Evolutionary conservation across 1,140 invertebrate genomes (phyloP).

Genomic region (Contarinia nasturtii): DNA sequence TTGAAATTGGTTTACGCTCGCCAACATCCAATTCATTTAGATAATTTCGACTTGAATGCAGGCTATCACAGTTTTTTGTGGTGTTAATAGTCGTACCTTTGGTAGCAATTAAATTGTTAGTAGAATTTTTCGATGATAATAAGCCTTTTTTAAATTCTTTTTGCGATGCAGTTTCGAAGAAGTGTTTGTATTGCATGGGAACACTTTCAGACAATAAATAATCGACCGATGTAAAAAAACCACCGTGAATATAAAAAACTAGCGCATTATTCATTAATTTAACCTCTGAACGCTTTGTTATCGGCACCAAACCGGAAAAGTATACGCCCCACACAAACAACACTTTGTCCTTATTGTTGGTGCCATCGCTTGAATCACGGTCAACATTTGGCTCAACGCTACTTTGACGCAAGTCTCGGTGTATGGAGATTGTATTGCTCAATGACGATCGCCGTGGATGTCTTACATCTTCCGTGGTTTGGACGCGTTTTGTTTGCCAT

Average conservation of each 20-base stretch:
- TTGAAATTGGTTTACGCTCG: too few species aligned
- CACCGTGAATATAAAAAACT: slow-evolving; percentile 73
- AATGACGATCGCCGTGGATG: not conserved
- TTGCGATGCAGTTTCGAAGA: too few species aligned
- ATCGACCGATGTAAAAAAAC: slow-evolving; percentile 55
- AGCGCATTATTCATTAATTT: slow-evolving; percentile 59
- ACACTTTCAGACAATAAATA: slow-evolving; percentile 11
- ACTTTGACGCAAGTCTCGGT: not conserved
- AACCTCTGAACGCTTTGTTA: slow-evolving; percentile 19
- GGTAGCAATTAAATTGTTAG: not conserved
- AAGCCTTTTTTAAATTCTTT: too few species aligned
- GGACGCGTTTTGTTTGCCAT: slow-evolving; percentile 9
- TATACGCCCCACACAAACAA: slow-evolving; percentile 70
- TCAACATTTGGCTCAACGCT: not conserved
- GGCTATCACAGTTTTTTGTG: not conserved
- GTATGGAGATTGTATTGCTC: not conserved
- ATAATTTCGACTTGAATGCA: not conserved
- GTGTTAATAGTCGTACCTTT: not conserved
- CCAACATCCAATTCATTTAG: not conserved
- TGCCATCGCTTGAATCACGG: not conserved
- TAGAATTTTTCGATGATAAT: not conserved
- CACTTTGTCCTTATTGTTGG: slow-evolving; percentile 25
- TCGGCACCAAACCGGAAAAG: slow-evolving; percentile 58
- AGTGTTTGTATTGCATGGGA: slow-evolving; percentile 7
- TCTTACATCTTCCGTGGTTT: not conserved